Evolutionary conservation across 2,113 vertebrate genomes (phyloP).

Genomic region (Elachura formosa): DNA sequence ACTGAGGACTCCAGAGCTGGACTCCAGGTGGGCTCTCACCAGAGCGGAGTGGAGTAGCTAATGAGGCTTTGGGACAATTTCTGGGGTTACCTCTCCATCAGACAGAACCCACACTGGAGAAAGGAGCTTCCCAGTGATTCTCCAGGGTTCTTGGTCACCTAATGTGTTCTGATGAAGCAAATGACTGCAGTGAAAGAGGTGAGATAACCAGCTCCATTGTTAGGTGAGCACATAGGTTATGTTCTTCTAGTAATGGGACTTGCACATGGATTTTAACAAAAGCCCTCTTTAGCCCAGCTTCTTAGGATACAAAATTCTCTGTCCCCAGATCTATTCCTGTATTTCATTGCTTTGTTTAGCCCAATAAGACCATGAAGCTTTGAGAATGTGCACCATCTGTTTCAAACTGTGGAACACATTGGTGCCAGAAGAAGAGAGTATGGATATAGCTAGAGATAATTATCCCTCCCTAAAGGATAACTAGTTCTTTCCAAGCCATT

Average conservation of each 20-base stretch:
- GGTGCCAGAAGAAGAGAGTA: background rate
- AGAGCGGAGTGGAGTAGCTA: background rate
- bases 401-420: background rate
- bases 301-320: background rate
- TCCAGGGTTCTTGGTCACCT: background rate
- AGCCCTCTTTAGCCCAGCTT: background rate
- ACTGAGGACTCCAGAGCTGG: background rate
- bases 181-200: background rate
- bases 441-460: background rate
- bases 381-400: background rate
- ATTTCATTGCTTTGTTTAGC: background rate
- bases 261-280: background rate
- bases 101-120: background rate
- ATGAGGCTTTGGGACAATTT: background rate
- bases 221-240: background rate
- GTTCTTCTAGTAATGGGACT: background rate
- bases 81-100: background rate
- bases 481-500: background rate
- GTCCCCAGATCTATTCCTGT: background rate
- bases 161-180: background rate
- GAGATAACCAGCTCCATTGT: background rate
- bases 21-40: background rate
- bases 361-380: background rate
- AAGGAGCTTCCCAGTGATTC: background rate
- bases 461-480: background rate